A percentile compares a stretch with the other conserved stretches of the same genome.
Conservation (phyloP, 30 jellyfish, hydroid and myxozoan species). For the Cassiopea xamachana region DNA sequence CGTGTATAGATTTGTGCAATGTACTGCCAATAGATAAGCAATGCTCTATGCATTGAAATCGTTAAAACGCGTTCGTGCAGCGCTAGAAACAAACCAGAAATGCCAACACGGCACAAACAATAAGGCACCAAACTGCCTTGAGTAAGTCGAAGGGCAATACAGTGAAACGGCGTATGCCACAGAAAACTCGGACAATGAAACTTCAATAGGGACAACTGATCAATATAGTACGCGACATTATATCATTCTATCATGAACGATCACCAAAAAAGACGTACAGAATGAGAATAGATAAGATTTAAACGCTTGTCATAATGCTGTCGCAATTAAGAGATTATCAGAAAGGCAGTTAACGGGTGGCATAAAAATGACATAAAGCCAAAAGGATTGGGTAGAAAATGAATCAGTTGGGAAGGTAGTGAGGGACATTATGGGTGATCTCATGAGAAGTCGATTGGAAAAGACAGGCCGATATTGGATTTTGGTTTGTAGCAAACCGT, state of each 20-base stretch:
- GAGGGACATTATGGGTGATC: neutral
- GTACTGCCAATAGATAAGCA: neutral
- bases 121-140: slow-evolving; percentile 36
- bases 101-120: neutral
- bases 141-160: neutral
- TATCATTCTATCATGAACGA: neutral
- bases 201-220: neutral
- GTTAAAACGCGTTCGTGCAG: neutral
- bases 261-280: neutral
- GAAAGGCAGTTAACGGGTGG: neutral
- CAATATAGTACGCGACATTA: neutral
- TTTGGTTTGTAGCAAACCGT: neutral
- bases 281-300: neutral
- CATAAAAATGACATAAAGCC: neutral
- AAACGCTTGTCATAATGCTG: neutral
- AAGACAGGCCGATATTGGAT: slow-evolving; percentile 17
- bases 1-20: neutral
- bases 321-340: slow-evolving; percentile 1
- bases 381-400: neutral
- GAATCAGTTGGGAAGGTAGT: neutral
- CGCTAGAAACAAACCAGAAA: neutral
- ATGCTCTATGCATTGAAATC: neutral
- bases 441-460: neutral
- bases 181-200: neutral
- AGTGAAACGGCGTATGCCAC: neutral